phyloP scores from a whole-genome alignment of 2,888 invertebrate genomes.

The Brenthis ino region DNA sequence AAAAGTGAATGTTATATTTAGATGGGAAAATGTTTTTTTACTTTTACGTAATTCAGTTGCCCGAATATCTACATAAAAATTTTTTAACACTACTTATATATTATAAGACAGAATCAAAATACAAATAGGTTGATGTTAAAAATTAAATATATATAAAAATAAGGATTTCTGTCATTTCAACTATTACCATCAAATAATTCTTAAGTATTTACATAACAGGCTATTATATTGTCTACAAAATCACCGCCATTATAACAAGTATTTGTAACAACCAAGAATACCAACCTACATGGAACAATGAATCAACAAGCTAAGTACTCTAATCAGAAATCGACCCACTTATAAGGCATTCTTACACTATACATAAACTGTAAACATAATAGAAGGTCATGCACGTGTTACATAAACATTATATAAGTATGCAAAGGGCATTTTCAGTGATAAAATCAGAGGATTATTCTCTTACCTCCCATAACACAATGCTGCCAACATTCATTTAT shows the following conservation, averaged over 20 bases:
- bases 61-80: too few relatives aligned
- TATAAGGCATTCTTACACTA: slow-evolving; percentile 31
- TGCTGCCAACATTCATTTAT: slow-evolving; percentile 27
- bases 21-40: too few relatives aligned
- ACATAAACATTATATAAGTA: slow-evolving; percentile 37
- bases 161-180: too few relatives aligned
- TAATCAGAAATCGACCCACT: slow-evolving; percentile 34
- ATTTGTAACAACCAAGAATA: slow-evolving; percentile 17
- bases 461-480: slow-evolving; percentile 27
- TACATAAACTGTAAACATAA: slow-evolving; percentile 31
- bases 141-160: too few relatives aligned
- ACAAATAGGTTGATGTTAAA: too few relatives aligned
- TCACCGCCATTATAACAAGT: neutral
- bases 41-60: too few relatives aligned
- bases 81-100: too few relatives aligned
- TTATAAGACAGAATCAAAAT: too few relatives aligned
- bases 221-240: neutral
- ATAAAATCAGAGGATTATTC: slow-evolving; percentile 28
- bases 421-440: slow-evolving; percentile 35
- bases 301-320: slow-evolving; percentile 31
- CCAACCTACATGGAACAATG: slow-evolving; percentile 34
- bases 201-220: neutral
- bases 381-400: slow-evolving; percentile 36
- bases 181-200: too few relatives aligned
- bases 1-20: too few relatives aligned